Conservation (phyloP, 1,140 invertebrate genomes). For the Drosophila ironensis region DNA sequence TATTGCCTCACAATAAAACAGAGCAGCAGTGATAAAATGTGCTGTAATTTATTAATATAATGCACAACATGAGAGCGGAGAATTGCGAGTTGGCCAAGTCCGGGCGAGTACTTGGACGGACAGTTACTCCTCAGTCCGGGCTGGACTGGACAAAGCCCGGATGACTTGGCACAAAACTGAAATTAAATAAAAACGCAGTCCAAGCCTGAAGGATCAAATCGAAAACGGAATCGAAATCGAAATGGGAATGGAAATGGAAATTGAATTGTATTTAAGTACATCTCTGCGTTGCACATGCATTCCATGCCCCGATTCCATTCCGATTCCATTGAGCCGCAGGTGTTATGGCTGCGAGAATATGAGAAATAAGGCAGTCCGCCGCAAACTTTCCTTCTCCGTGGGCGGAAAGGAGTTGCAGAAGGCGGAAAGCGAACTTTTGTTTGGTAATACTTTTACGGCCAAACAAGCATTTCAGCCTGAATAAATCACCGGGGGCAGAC, state of each 20-base stretch:
- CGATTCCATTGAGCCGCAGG: slow-evolving; percentile 47
- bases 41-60: slow-evolving; percentile 78
- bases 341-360: slow-evolving; percentile 56
- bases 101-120: slow-evolving; percentile 1
- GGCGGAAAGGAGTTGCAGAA: not conserved
- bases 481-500: slow-evolving; percentile 77
- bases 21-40: slow-evolving; percentile 67
- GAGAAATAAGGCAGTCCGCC: slow-evolving; percentile 18
- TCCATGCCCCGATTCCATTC: slow-evolving; percentile 9
- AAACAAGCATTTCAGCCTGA: slow-evolving; percentile 64
- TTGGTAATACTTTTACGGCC: slow-evolving; percentile 64
- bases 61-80: slow-evolving; percentile 37
- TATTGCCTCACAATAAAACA: slow-evolving; percentile 76
- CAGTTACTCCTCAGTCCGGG: too few species aligned
- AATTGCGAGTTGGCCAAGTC: slow-evolving; percentile 1
- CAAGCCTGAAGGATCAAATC: too few species aligned
- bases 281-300: slow-evolving; percentile 20
- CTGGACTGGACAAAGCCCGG: slow-evolving; percentile 11
- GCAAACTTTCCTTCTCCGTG: not conserved
- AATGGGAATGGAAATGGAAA: slow-evolving; percentile 41
- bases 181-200: slow-evolving; percentile 64
- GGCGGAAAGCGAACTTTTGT: slow-evolving; percentile 41
- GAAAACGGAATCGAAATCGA: slow-evolving; percentile 52
- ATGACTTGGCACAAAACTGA: slow-evolving; percentile 52
- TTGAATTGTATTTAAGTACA: slow-evolving; percentile 29